Evolutionary conservation across 2,113 vertebrate species (phyloP).

Genomic region (Pteruthius melanotis): DNA sequence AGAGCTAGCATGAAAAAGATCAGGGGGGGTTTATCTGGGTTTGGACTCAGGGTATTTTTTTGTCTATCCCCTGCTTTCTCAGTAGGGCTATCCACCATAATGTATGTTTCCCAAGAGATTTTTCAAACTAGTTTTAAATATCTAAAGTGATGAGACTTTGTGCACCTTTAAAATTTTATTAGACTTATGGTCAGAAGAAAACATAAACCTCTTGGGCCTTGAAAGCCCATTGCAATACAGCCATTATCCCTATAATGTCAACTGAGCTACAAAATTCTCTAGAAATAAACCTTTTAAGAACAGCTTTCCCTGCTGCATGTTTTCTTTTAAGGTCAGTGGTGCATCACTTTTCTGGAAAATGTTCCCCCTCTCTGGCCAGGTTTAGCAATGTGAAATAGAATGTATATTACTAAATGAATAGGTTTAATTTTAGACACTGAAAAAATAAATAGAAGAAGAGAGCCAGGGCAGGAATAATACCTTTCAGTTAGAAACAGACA

Average conservation of each 20-base stretch:
- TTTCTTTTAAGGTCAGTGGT: conserved; percentile 59
- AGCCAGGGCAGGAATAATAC: conserved; percentile 38
- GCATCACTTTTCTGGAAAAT: conserved; percentile 40
- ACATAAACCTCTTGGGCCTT: conserved; percentile 54
- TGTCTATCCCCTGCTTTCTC: background rate
- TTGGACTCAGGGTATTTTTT: background rate
- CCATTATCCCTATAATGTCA: conserved; percentile 48
- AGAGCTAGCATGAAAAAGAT: background rate
- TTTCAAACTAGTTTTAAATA: conserved; percentile 46
- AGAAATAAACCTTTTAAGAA: conserved; percentile 60
- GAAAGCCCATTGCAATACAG: conserved; percentile 39
- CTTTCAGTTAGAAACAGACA: conserved; percentile 52
- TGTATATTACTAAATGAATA: conserved; percentile 42
- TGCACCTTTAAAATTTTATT: conserved; percentile 58
- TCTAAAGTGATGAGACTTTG: conserved; percentile 34
- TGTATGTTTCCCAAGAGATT: background rate
- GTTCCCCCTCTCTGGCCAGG: conserved; percentile 14
- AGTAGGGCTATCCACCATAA: background rate
- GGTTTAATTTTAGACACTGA: conserved; percentile 48
- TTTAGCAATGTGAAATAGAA: conserved; percentile 34
- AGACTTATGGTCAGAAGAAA: conserved; percentile 27
- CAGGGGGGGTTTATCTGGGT: background rate
- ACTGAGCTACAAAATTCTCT: conserved; percentile 48
- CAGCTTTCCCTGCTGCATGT: conserved; percentile 18
- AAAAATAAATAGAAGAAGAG: conserved; percentile 52